These are phyloP conservation scores for Dendrolimus houi DNA, from an alignment of 2,888 invertebrate genomes.

Conservation along the genomic window DNA sequence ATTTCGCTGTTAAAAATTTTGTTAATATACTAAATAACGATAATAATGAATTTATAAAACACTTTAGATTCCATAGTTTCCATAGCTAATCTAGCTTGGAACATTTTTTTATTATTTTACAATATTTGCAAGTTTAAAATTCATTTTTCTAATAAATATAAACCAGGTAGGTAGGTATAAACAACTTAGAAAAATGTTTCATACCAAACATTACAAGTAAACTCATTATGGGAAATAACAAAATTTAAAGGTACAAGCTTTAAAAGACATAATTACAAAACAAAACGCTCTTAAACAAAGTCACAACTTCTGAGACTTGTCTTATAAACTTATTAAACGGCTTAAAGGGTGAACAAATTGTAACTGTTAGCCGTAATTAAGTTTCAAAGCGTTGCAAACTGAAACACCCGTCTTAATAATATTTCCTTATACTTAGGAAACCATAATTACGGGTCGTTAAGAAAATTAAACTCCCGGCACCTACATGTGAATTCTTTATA, in stretches of 20 bases:
- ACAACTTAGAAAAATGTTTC: too few species aligned
- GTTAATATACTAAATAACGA: too few species aligned
- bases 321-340: conserved; percentile 30
- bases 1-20: too few species aligned
- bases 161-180: too few species aligned
- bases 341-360: conserved; percentile 36
- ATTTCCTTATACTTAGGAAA: conserved; percentile 18
- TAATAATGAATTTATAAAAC: too few species aligned
- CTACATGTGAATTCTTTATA: not conserved
- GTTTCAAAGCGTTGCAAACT: conserved; percentile 24
- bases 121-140: too few species aligned
- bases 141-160: too few species aligned
- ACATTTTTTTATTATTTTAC: too few species aligned
- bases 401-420: conserved; percentile 17
- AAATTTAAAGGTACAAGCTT: not conserved
- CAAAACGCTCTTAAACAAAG: conserved; percentile 8
- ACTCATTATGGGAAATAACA: not conserved
- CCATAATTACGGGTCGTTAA: conserved; percentile 2
- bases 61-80: too few species aligned
- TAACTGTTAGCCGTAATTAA: conserved; percentile 38
- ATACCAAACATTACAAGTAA: too few species aligned
- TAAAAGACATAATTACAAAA: conserved; percentile 5
- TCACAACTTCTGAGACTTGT: conserved; percentile 11
- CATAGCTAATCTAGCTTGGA: too few species aligned
- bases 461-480: not conserved